phyloP scores from a whole-genome alignment of 2,797 vertebrate genomes.

The Myripristis murdjan region DNA sequence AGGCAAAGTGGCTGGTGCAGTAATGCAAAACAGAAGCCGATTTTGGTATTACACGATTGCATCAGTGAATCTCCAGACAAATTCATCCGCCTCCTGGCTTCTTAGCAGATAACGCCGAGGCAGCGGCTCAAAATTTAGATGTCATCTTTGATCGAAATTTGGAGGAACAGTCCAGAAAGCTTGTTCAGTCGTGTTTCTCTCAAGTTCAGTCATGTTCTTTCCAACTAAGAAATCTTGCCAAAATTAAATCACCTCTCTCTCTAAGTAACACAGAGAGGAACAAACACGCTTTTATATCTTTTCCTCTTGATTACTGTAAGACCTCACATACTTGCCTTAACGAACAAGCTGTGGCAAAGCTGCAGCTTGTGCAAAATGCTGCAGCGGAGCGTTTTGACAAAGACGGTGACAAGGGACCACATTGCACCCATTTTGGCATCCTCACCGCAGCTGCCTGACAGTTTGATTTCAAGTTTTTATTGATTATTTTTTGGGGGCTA shows the following conservation, averaged over 20 bases:
- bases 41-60: background rate
- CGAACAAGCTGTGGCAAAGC: background rate
- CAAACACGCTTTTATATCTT: background rate
- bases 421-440: background rate
- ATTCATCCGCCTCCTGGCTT: slow-evolving; percentile 49
- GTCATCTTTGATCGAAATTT: slow-evolving; percentile 51
- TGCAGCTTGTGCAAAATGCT: background rate
- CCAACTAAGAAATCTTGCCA: background rate
- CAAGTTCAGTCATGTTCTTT: too few species aligned
- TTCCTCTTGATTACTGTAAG: background rate
- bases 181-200: slow-evolving; percentile 9
- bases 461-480: background rate
- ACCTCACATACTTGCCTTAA: background rate
- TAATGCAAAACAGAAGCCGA: slow-evolving; percentile 4
- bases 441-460: background rate
- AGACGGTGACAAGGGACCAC: background rate
- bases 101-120: slow-evolving; percentile 31
- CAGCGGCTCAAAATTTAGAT: slow-evolving; percentile 24
- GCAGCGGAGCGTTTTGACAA: background rate
- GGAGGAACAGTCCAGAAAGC: slow-evolving; percentile 11
- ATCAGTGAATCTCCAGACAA: slow-evolving; percentile 30
- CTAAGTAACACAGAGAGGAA: background rate
- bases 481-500: background rate
- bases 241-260: slow-evolving; percentile 20
- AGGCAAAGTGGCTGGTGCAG: slow-evolving; percentile 9